Evolutionary conservation across 2,797 vertebrate species (phyloP).

Genomic region (Emys orbicularis): DNA sequence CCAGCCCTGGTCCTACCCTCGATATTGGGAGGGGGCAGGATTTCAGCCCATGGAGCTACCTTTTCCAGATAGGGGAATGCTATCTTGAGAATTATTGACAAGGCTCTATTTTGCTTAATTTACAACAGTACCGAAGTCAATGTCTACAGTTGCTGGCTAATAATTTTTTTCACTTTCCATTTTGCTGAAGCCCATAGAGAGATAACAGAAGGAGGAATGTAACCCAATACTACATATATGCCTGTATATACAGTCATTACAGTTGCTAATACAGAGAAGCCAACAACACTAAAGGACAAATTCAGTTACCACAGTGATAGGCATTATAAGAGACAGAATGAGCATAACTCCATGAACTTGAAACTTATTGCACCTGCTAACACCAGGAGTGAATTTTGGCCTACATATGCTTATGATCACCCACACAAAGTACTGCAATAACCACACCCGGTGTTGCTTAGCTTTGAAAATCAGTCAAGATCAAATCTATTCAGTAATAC

Average conservation of each 20-base stretch:
- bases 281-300: neutral
- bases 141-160: neutral
- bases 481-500: neutral
- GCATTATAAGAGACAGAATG: neutral
- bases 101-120: neutral
- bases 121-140: neutral
- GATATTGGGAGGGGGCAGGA: neutral
- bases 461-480: neutral
- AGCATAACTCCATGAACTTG: neutral
- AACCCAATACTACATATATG: neutral
- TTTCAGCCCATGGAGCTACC: neutral
- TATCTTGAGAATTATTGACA: neutral
- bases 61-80: neutral
- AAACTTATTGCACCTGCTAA: neutral
- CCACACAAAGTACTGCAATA: neutral
- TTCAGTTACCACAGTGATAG: neutral
- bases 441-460: neutral
- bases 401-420: neutral
- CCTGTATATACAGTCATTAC: neutral
- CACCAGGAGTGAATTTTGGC: neutral
- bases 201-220: neutral
- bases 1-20: neutral
- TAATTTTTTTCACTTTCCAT: neutral
- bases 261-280: neutral
- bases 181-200: neutral